phyloP scores from a whole-genome alignment of 2,888 invertebrate species.

The Pachydiplax longipennis region DNA sequence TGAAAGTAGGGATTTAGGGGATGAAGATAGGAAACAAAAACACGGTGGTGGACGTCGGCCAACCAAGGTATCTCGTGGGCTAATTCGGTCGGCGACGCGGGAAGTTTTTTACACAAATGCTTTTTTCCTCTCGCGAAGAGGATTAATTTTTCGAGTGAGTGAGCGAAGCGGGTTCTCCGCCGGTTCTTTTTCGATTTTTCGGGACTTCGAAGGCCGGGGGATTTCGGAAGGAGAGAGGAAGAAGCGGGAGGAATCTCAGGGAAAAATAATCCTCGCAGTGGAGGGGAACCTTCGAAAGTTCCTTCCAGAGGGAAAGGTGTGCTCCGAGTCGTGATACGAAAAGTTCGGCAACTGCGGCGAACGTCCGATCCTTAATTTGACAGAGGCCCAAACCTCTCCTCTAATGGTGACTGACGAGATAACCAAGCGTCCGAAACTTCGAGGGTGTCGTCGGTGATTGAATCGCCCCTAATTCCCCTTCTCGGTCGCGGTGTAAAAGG shows the following conservation, averaged over 20 bases:
- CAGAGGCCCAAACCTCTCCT: too few species aligned
- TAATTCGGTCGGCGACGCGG: slow-evolving; percentile 15
- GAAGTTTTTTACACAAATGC: neutral
- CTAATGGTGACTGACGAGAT: too few species aligned
- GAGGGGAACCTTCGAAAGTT: too few species aligned
- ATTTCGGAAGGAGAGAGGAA: neutral
- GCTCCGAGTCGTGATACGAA: too few species aligned
- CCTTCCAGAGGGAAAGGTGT: too few species aligned
- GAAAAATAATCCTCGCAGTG: too few species aligned
- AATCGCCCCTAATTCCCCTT: too few species aligned
- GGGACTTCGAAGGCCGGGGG: neutral
- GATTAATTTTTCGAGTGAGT: neutral
- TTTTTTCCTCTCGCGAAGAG: neutral
- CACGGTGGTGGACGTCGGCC: slow-evolving; percentile 13
- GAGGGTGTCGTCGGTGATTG: too few species aligned
- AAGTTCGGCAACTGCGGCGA: too few species aligned
- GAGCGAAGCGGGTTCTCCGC: neutral
- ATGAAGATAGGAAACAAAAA: neutral
- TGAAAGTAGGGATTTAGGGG: neutral
- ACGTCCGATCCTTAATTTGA: too few species aligned
- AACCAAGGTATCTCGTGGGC: neutral
- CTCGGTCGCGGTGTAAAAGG: too few species aligned
- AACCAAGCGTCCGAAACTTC: too few species aligned
- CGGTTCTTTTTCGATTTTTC: neutral
- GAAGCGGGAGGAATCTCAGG: neutral